Evolutionary conservation across 2,888 invertebrate genomes (phyloP).

Genomic region (Camponotus fellah): DNA sequence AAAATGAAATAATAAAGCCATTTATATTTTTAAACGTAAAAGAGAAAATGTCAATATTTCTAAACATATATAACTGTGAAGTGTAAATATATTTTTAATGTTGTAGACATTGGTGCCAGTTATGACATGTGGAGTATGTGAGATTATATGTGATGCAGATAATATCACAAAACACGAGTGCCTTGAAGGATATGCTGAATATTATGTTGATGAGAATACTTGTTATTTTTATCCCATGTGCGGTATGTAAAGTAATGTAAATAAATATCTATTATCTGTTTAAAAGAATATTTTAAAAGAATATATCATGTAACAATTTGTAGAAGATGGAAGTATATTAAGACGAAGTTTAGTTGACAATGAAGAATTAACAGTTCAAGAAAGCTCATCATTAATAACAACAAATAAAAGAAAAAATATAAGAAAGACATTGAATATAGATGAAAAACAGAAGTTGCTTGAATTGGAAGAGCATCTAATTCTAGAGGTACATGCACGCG

Average conservation of each 20-base stretch:
- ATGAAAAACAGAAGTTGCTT: not conserved
- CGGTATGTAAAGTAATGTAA: not conserved
- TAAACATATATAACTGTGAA: not conserved
- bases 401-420: constrained; percentile 2
- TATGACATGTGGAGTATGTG: not conserved
- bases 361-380: not conserved
- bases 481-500: not conserved
- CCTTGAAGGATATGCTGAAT: not conserved
- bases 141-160: not conserved
- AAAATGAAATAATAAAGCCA: no score
- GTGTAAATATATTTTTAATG: not conserved
- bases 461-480: not conserved
- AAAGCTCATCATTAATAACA: not conserved
- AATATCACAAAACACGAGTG: constrained; percentile 1
- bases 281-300: not conserved
- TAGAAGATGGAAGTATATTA: constrained; percentile 7
- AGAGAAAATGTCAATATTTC: not conserved
- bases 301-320: not conserved
- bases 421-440: not conserved
- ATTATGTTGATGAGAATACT: not conserved
- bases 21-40: no score
- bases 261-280: constrained; percentile 3
- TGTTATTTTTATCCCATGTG: not conserved
- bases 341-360: not conserved
- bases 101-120: not conserved